Conservation (phyloP, 1,140 invertebrate species). For the Trissolcus basalis region DNA sequence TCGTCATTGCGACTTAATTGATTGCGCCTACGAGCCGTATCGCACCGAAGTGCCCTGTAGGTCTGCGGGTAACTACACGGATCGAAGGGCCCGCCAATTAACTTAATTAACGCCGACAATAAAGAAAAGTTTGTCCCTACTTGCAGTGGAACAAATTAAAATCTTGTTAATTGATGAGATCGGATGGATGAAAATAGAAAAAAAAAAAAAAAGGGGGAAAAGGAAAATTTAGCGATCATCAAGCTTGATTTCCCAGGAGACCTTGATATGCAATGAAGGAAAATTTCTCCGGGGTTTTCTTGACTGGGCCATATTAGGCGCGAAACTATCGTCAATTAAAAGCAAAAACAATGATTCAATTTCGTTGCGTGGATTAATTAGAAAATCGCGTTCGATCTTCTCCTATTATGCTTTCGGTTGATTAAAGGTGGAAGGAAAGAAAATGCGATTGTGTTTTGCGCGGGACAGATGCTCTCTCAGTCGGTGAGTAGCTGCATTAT, state of each 20-base stretch:
- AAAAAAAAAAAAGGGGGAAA: constrained; percentile 3
- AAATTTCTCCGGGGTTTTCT: constrained; percentile 29
- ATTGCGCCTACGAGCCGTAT: constrained; percentile 40
- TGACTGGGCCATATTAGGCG: constrained; percentile 33
- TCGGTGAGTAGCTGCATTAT: constrained; percentile 40
- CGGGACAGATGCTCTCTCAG: constrained; percentile 14
- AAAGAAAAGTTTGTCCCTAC: constrained; percentile 2
- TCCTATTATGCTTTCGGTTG: too few species aligned
- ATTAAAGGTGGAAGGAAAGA: too few species aligned
- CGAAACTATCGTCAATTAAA: constrained; percentile 42
- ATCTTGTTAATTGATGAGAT: too few species aligned
- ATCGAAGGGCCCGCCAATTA: constrained; percentile 44
- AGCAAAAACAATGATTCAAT: too few species aligned
- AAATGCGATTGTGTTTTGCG: too few species aligned
- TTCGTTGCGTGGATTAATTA: too few species aligned
- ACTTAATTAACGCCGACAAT: constrained; percentile 52
- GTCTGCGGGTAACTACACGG: constrained; percentile 38
- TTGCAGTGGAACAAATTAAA: too few species aligned
- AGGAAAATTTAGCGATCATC: constrained; percentile 31
- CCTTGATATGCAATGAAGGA: constrained; percentile 15
- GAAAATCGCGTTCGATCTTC: too few species aligned
- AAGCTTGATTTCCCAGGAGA: constrained; percentile 40
- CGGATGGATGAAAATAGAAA: too few species aligned
- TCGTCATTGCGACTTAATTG: constrained; percentile 34
- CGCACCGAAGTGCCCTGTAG: constrained; percentile 34